Base-by-base conservation (phyloP, 1,140 invertebrate genomes). In the Drosophila kikkawai region DNA sequence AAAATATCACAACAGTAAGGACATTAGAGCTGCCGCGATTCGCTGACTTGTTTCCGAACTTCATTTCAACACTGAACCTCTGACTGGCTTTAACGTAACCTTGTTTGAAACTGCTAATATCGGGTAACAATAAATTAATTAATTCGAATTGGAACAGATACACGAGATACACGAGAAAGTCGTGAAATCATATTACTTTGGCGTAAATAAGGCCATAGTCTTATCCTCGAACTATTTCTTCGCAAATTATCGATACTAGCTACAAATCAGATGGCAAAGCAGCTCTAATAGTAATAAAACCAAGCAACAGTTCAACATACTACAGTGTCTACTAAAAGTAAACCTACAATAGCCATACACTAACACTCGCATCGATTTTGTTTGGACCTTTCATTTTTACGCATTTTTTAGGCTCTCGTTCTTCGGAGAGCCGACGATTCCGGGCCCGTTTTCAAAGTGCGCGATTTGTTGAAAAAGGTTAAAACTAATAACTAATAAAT, bases 271-370 rank as follows among this genome's bases (percentile, higher is more conserved):
- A 8, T 44, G 59, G 45, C 68, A 19, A 36, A 34, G 53, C 37
- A 41, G 68, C 67, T 74, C 70, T 73, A 60, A 32, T 47, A 53
- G 60, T 51, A 85, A 59, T 58, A 81, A 84, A 75, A 19, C 58
- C 76, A 83, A 87, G 57, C 80, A 87, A 66, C 71, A 88, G 69
- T 83, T 87, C 85, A 88, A 88, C 58, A 70, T 78, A 88, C 84
- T 90, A 88, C 84, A 87, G 84, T 87, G 84, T 87, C 84, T 90
- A 88, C 84, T 88, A 90, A 84, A 90, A 90, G 85, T 88, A 84
- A 80, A 88, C 58, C 80, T 81, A 88, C 85, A 88, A 88, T 88
- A 90, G 85, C 86, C 81, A 91, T 61, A 76, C 59, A 71, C 60
- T 68, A 55, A 83, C 79, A 82, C 75, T 87, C 67, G 80, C 80